phyloP scores from a whole-genome alignment of 2,113 vertebrate species.

The Phrynocephalus versicolor region DNA sequence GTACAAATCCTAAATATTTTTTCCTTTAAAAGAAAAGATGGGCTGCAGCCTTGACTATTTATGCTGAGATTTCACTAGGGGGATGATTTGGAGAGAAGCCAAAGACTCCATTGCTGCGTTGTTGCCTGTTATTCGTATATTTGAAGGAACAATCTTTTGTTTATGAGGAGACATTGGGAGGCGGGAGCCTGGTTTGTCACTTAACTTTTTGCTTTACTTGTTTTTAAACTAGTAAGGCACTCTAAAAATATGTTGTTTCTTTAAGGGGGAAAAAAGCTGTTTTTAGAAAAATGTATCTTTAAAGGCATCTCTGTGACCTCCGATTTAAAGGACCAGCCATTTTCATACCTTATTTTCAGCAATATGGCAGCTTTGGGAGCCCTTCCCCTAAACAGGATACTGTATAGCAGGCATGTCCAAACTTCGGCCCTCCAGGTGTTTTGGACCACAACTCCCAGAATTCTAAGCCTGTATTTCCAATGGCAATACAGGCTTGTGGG shows the following conservation, averaged over 20 bases:
- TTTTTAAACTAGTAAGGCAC: neutral
- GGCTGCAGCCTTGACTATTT: neutral
- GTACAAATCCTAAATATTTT: neutral
- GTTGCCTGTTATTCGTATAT: neutral
- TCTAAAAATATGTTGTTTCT: neutral
- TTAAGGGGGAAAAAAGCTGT: neutral
- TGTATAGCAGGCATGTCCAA: no score
- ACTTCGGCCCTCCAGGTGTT: neutral
- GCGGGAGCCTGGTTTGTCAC: neutral
- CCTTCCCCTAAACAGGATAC: neutral
- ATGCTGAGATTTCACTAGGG: neutral
- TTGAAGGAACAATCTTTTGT: neutral
- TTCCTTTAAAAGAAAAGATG: neutral
- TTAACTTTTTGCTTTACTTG: neutral
- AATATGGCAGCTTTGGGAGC: no score
- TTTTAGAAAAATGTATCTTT: neutral
- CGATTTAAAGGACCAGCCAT: neutral
- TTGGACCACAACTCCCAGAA: no score
- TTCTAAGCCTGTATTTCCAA: no score
- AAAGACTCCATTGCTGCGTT: neutral
- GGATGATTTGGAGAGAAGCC: neutral
- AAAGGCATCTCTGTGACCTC: neutral
- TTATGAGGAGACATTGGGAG: neutral
- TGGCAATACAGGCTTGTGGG: no score
- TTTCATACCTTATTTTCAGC: neutral